Conservation (phyloP, 2,888 invertebrate genomes). For the Cheilosia scutellata region DNA sequence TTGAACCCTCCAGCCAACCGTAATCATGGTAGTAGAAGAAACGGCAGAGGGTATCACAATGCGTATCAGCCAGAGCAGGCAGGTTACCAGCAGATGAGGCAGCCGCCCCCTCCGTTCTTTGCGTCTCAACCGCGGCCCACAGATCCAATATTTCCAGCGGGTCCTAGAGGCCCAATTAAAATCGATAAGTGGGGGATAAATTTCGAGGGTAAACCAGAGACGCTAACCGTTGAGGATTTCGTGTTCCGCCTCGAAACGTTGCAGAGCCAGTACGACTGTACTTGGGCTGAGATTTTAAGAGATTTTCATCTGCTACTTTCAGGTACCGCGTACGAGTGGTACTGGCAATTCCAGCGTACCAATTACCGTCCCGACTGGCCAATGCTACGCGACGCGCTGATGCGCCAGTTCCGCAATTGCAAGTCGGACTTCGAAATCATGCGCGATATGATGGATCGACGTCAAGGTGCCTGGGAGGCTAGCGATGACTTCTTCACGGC, state of each 20-base stretch:
- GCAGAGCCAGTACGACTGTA: background rate
- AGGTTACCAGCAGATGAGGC: too few relatives aligned
- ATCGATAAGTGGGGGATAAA: conserved; percentile 13
- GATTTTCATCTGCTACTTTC: conserved; percentile 9
- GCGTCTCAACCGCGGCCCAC: too few relatives aligned
- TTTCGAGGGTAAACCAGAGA: background rate
- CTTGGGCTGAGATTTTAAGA: conserved; percentile 19
- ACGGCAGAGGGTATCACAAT: too few relatives aligned
- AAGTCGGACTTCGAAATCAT: conserved; percentile 16
- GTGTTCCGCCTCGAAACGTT: background rate
- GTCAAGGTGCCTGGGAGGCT: conserved; percentile 8
- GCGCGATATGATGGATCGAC: conserved; percentile 18
- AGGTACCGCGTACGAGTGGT: background rate
- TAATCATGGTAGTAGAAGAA: too few relatives aligned
- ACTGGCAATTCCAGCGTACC: conserved; percentile 13
- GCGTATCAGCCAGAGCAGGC: too few relatives aligned
- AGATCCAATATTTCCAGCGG: too few relatives aligned
- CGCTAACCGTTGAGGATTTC: background rate
- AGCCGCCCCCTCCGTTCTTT: too few relatives aligned
- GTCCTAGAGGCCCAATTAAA: background rate
- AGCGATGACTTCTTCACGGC: conserved; percentile 1
- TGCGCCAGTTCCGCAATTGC: conserved; percentile 4
- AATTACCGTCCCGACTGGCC: conserved; percentile 18
- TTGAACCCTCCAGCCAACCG: too few relatives aligned
- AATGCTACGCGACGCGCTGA: background rate